phyloP scores from a whole-genome alignment of 2,888 invertebrate genomes.

The Rhamphomyia laevipes region DNA sequence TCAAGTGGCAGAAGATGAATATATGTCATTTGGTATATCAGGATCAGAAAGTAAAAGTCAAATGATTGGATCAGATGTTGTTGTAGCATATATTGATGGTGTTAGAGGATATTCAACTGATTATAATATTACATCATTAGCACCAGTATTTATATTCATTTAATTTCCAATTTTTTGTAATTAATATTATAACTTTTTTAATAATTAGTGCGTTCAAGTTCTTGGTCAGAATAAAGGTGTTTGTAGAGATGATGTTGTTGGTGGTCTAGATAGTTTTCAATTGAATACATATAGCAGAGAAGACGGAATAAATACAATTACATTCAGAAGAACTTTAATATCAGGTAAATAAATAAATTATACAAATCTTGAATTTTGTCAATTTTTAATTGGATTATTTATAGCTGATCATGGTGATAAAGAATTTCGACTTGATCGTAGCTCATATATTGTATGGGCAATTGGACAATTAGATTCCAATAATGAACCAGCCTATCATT shows the following conservation, averaged over 20 bases:
- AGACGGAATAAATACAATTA: constrained; percentile 66
- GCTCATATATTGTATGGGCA: constrained; percentile 69
- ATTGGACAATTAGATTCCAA: constrained; percentile 65
- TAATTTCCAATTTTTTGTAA: background rate
- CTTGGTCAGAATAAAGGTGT: constrained; percentile 77
- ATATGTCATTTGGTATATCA: constrained; percentile 82
- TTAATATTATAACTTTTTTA: background rate
- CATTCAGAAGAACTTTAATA: constrained; percentile 62
- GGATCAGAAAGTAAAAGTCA: constrained; percentile 56
- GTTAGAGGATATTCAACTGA: constrained; percentile 64
- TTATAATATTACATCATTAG: constrained; percentile 73
- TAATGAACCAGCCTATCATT: constrained; percentile 73
- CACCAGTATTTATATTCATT: constrained; percentile 45
- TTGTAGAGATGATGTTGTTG: constrained; percentile 71
- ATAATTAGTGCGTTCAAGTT: constrained; percentile 65
- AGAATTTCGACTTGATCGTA: constrained; percentile 51
- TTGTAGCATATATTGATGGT: constrained; percentile 61
- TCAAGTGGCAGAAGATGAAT: constrained; percentile 57
- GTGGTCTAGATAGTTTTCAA: constrained; percentile 73
- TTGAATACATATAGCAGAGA: constrained; percentile 58
- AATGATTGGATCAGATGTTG: constrained; percentile 80
- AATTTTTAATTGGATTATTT: constrained; percentile 14
- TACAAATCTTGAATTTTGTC: background rate
- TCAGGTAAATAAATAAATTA: constrained; percentile 46
- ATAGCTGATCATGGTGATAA: constrained; percentile 67